These are phyloP conservation scores for Drosophila ambigua DNA, from an alignment of 1,140 invertebrate genomes.

Conservation along the genomic window DNA sequence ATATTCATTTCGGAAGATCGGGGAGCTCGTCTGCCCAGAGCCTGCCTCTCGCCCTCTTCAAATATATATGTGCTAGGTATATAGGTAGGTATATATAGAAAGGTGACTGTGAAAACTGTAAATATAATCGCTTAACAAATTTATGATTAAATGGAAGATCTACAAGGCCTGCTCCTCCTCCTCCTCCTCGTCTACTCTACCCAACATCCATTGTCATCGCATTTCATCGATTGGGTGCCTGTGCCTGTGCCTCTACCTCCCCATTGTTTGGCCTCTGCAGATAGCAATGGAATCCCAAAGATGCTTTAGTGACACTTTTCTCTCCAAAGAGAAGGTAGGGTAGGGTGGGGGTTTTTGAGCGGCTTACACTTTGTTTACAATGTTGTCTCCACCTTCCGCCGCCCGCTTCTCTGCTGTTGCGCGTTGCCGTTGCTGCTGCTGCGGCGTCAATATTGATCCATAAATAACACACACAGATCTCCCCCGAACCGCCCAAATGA, in stretches of 20 bases:
- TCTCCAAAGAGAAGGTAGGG: neutral
- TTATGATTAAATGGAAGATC: slow-evolving; percentile 70
- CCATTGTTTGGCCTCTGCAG: slow-evolving; percentile 38
- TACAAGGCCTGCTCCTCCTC: neutral
- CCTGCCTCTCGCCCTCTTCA: slow-evolving; percentile 27
- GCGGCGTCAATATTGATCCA: slow-evolving; percentile 80
- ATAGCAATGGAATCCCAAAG: slow-evolving; percentile 59
- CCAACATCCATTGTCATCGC: slow-evolving; percentile 38
- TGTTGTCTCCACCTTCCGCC: slow-evolving; percentile 48
- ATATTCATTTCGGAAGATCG: slow-evolving; percentile 61
- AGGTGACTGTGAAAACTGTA: slow-evolving; percentile 61
- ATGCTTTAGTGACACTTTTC: slow-evolving; percentile 63
- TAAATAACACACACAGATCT: slow-evolving; percentile 66
- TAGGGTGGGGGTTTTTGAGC: slow-evolving; percentile 57
- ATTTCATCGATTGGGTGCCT: slow-evolving; percentile 44
- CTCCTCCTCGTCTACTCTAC: slow-evolving; percentile 24
- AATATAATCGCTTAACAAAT: slow-evolving; percentile 79
- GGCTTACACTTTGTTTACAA: slow-evolving; percentile 82
- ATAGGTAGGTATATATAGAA: slow-evolving; percentile 42
- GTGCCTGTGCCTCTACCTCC: neutral
- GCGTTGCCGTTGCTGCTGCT: neutral
- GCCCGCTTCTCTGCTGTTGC: neutral
- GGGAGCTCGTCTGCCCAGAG: slow-evolving; percentile 3
- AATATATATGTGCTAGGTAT: slow-evolving; percentile 48
- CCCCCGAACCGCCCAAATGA: slow-evolving; percentile 34